Evolutionary conservation across 2,797 vertebrate species (phyloP).

Genomic region (Hippoglossus hippoglossus): DNA sequence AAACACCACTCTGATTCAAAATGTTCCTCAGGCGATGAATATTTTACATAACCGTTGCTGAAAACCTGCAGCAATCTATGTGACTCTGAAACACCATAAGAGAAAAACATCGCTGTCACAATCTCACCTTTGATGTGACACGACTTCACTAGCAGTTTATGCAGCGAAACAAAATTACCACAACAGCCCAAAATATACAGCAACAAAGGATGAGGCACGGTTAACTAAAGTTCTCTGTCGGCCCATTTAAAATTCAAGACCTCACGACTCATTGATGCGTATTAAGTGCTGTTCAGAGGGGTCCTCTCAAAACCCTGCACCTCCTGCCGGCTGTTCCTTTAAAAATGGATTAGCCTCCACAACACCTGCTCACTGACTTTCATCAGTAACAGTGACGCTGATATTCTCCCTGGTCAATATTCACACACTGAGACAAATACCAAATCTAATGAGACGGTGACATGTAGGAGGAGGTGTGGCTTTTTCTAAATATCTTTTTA

Average conservation of each 20-base stretch:
- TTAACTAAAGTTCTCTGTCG: background rate
- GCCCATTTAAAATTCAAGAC: slow-evolving; percentile 46
- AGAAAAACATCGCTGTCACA: slow-evolving; percentile 2
- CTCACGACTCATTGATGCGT: slow-evolving; percentile 54
- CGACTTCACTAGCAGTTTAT: slow-evolving; percentile 20
- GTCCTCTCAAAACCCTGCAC: slow-evolving; percentile 42
- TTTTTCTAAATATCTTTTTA: background rate
- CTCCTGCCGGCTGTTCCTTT: slow-evolving; percentile 68
- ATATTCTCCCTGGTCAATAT: slow-evolving; percentile 27
- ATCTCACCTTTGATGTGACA: slow-evolving; percentile 31
- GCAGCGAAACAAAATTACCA: slow-evolving; percentile 7
- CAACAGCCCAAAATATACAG: slow-evolving; percentile 4
- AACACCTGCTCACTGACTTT: slow-evolving; percentile 52
- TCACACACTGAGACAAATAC: slow-evolving; percentile 13
- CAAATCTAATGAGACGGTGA: slow-evolving; percentile 24
- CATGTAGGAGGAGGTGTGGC: background rate
- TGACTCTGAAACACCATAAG: slow-evolving; percentile 15
- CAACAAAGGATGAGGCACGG: background rate
- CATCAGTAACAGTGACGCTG: slow-evolving; percentile 25
- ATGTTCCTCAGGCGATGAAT: background rate
- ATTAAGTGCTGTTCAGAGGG: slow-evolving; percentile 51
- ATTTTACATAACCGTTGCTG: slow-evolving; percentile 19
- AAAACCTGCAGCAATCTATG: slow-evolving; percentile 9
- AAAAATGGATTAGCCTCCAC: slow-evolving; percentile 66
- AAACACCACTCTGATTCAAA: slow-evolving; percentile 2